Conservation (phyloP, 1,140 invertebrate genomes). For the Drosophila biarmipes region DNA sequence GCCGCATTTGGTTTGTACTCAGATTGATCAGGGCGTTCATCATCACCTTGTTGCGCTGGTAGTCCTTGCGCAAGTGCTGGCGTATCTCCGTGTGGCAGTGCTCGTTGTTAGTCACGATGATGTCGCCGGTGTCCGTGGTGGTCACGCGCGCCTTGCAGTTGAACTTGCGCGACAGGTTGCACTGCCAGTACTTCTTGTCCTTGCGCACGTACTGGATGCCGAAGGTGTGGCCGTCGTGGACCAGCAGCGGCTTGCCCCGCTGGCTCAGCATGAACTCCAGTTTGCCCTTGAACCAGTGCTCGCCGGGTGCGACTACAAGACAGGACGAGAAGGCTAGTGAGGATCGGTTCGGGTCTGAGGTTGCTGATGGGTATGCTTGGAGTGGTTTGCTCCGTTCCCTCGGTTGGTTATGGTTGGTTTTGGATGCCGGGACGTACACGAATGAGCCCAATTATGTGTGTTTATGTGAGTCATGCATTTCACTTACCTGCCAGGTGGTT, state of each 20-base stretch:
- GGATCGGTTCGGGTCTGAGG: constrained; percentile 36
- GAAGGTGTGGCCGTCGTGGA: constrained; percentile 84
- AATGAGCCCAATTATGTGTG: constrained; percentile 64
- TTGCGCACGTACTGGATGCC: constrained; percentile 84
- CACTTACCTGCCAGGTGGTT: constrained; percentile 58
- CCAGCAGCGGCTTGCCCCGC: constrained; percentile 82
- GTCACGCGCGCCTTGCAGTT: constrained; percentile 84
- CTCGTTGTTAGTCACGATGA: constrained; percentile 84
- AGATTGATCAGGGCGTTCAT: constrained; percentile 82
- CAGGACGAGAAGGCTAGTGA: constrained; percentile 67
- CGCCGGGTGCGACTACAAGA: constrained; percentile 83
- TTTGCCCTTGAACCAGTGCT: constrained; percentile 84
- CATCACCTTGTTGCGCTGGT: constrained; percentile 84
- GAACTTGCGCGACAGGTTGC: constrained; percentile 83
- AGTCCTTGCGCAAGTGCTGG: constrained; percentile 83
- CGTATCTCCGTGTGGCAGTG: constrained; percentile 84
- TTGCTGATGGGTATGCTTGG: constrained; percentile 7
- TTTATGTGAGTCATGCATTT: constrained; percentile 61
- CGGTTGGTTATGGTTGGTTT: constrained; percentile 39
- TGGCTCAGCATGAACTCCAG: constrained; percentile 84
- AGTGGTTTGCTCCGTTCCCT: not conserved
- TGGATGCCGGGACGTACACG: constrained; percentile 72
- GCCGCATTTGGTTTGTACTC: constrained; percentile 60
- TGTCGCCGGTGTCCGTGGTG: constrained; percentile 84
- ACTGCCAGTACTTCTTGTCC: constrained; percentile 85